Evolutionary conservation across 2,888 invertebrate genomes (phyloP), one percentile per base, ranked within the genome.

Genomic region (Megalurothrips usitatus): DNA sequence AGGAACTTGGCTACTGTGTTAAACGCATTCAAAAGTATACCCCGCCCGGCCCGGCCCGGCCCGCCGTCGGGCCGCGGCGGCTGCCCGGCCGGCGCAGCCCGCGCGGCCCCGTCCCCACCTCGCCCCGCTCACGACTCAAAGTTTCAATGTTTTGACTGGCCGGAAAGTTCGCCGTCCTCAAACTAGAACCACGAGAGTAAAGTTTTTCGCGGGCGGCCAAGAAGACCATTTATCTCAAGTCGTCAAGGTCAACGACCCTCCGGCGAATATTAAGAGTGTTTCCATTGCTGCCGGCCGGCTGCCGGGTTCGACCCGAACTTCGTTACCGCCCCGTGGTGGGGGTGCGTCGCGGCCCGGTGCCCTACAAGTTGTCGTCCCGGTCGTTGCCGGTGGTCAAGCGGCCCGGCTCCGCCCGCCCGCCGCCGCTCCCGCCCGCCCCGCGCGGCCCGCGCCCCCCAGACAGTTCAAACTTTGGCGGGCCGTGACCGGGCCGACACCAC

Each of bases 21-120:
- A 75, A 75, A 75, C 68, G 68, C 68, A 75, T 75, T 75, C 68
- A 75, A 75, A 75, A 75, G 68, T 75, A 75, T 75, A 75, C 68
- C 10, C 68, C 68, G 68, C 8, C 19, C 68, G 12, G 23, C 11
- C 68, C 68, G 23, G 12, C 23, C 68, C 68, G 68, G 8, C 1
- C 11, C 68, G 3, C 49, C 49, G 49, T 49, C 49, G 3, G 68
- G 34, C 68, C 68, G 68, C n/a, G n/a, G n/a, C 49, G 49, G 10
- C 49, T 12, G 68, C 68, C 23, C 68, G 1, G 58, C 58, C 34
- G 34, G 34, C 34, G 34, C 34, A 43, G 34, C 34, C 68, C 68
- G 26, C 68, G 23, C 68, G 11, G 68, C 68, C 68, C 68, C 26
- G 11, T 26, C 68, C 23, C 68, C 68, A 11, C 23, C 68, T 12